Conservation (phyloP, 2,888 invertebrate species). For the Athalia cordata region DNA sequence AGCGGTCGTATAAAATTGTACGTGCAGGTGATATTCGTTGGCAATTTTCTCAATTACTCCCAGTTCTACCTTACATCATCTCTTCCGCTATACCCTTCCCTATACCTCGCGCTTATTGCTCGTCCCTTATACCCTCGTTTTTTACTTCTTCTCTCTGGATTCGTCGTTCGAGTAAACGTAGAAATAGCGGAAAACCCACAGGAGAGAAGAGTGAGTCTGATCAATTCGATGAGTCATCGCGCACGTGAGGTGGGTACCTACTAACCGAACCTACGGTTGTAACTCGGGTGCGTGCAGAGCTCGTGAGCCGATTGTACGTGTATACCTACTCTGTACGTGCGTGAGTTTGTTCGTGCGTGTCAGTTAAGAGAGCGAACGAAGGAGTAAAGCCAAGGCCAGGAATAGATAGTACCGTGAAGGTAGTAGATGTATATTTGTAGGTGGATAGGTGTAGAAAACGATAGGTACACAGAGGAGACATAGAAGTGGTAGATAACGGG, state of each 20-base stretch:
- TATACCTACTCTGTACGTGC: neutral
- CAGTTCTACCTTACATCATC: neutral
- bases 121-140: neutral
- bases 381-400: constrained; percentile 37
- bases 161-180: neutral
- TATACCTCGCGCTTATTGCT: neutral
- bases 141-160: neutral
- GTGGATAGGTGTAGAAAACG: too few species aligned
- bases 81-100: neutral
- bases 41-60: too few species aligned
- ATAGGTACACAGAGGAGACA: neutral
- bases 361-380: constrained; percentile 1
- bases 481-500: constrained; percentile 26
- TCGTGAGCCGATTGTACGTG: neutral
- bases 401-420: neutral
- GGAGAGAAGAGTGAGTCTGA: constrained; percentile 10
- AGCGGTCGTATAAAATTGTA: too few species aligned
- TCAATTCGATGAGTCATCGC: constrained; percentile 30
- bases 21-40: too few species aligned
- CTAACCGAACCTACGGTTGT: neutral
- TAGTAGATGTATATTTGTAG: neutral
- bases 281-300: neutral
- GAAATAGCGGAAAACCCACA: neutral
- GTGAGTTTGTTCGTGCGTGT: constrained; percentile 17
- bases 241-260: constrained; percentile 25